These are phyloP conservation scores for Drosophila greeni DNA, from an alignment of 2,888 invertebrate genomes.

Conservation along the genomic window DNA sequence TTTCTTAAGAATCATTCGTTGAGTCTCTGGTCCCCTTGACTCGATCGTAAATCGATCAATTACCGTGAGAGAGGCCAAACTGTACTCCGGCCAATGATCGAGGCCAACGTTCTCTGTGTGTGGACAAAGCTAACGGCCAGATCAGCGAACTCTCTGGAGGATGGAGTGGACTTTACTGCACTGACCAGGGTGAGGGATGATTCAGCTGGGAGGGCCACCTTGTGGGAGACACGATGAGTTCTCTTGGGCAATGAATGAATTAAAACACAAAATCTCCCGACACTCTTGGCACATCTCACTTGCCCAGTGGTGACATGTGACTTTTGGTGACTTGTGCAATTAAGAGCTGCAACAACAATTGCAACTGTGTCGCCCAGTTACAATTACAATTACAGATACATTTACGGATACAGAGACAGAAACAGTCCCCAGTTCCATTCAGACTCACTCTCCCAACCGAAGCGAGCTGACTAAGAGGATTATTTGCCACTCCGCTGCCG, in stretches of 20 bases:
- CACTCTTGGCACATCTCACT: constrained; percentile 25
- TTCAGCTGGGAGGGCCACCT: constrained; percentile 33
- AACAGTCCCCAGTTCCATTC: constrained; percentile 13
- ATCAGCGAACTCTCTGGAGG: constrained; percentile 31
- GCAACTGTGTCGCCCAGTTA: constrained; percentile 26
- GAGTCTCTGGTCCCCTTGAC: constrained; percentile 21
- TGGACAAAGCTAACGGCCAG: constrained; percentile 17
- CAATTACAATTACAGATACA: constrained; percentile 8
- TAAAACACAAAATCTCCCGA: constrained; percentile 20
- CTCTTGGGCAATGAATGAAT: constrained; percentile 37
- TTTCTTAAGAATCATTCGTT: constrained; percentile 3
- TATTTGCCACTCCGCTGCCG: constrained; percentile 37
- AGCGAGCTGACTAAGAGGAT: constrained; percentile 42
- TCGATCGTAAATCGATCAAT: constrained; percentile 36
- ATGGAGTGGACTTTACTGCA: background rate
- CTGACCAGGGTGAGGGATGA: constrained; percentile 11
- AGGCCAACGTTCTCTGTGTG: constrained; percentile 18
- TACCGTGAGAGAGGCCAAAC: constrained; percentile 33
- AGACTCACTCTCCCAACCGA: constrained; percentile 12
- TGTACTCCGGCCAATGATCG: constrained; percentile 22
- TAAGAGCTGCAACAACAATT: constrained; percentile 35
- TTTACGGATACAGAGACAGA: background rate
- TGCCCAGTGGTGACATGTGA: constrained; percentile 32
- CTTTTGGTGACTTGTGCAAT: constrained; percentile 45
- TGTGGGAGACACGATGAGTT: constrained; percentile 15